A percentile compares a stretch with the other conserved stretches of the same genome.
These are phyloP conservation scores for Otis tarda DNA, from an alignment of 2,113 vertebrate species.

Conservation along the genomic window DNA sequence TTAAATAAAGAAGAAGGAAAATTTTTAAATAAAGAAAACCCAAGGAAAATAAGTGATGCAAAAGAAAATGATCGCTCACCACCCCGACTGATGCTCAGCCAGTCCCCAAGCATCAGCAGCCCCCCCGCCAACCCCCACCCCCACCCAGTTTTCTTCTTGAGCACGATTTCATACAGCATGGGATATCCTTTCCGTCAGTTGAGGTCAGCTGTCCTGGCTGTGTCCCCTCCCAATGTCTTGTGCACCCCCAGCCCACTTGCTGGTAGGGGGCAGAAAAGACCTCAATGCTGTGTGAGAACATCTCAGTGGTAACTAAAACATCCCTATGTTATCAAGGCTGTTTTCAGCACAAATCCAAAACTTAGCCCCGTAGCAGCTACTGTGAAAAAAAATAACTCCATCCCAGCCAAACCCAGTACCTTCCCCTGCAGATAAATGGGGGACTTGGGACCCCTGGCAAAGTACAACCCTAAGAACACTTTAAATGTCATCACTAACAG, in stretches of 20 bases:
- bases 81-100: not conserved
- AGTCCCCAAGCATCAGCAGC: not conserved
- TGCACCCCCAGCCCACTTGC: accelerated
- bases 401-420: not conserved
- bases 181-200: not conserved
- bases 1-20: not conserved
- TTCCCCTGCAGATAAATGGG: not conserved
- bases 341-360: not conserved
- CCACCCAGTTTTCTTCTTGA: not conserved
- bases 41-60: not conserved
- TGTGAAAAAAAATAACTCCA: not conserved
- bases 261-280: not conserved
- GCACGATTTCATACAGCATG: not conserved
- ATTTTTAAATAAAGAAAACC: too few relatives aligned
- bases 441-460: not conserved
- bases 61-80: not conserved
- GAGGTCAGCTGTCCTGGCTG: not conserved
- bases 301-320: accelerated
- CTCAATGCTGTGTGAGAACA: too few relatives aligned
- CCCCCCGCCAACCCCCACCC: too few relatives aligned
- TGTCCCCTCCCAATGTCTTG: not conserved
- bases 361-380: not conserved
- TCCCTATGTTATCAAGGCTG: too few relatives aligned
- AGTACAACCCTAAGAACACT: accelerated
- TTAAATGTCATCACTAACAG: not conserved